Conservation (phyloP, 1,140 invertebrate genomes). For the Gonatopus flavifemur region DNA sequence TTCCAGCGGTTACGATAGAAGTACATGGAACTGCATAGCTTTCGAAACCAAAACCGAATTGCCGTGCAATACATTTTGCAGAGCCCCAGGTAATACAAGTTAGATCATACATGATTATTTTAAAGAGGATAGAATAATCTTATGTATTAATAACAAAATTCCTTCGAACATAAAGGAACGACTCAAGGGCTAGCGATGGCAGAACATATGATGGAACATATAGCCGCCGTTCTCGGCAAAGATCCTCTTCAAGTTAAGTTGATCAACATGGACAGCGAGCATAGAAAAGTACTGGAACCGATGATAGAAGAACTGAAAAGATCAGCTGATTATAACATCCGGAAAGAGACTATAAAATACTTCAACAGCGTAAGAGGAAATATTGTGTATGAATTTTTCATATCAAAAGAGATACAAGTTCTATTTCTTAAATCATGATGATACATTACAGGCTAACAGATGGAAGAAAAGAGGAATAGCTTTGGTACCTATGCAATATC, state of each 20-base stretch:
- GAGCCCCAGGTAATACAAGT: conserved; percentile 66
- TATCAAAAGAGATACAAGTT: no score
- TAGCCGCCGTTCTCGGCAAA: conserved; percentile 65
- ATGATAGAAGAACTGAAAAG: conserved; percentile 65
- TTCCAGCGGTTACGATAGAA: conserved; percentile 63
- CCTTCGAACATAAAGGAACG: conserved; percentile 54
- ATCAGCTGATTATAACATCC: conserved; percentile 64
- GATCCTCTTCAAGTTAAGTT: conserved; percentile 71
- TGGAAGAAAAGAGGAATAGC: conserved; percentile 78
- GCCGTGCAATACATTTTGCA: conserved; percentile 63
- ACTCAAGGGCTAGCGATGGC: conserved; percentile 67
- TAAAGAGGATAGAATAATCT: no score
- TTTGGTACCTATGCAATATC: conserved; percentile 69
- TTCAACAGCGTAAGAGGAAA: conserved; percentile 67
- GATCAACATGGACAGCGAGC: conserved; percentile 61
- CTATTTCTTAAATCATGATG: no score
- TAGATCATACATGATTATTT: no score
- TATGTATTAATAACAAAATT: neutral
- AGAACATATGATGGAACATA: conserved; percentile 82
- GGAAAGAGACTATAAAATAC: conserved; percentile 59
- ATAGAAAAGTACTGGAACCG: conserved; percentile 37
- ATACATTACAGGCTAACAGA: conserved; percentile 61
- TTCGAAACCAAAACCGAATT: conserved; percentile 64
- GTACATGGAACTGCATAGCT: conserved; percentile 60
- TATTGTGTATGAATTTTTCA: no score